Evolutionary conservation across 64 coral and sea anemone genomes (phyloP), one percentile per base, ranked within the genome.

Genomic region (Pocillopora damicornis): DNA sequence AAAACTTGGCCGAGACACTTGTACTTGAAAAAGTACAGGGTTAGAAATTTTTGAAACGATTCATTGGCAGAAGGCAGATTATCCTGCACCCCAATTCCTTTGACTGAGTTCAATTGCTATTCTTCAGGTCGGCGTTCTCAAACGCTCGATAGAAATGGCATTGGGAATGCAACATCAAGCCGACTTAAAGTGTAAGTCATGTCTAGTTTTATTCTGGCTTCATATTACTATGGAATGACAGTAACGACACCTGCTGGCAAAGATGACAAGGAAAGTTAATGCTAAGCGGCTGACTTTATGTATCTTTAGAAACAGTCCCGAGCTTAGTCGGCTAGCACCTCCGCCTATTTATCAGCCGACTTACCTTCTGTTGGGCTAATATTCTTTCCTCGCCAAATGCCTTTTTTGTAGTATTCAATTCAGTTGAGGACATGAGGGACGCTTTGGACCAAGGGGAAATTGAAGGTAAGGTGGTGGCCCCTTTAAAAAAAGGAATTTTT

Each of bases 121-220:
- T 59, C 64, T 84, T 77, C 15, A 91, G 89, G 78, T 91, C 26
- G 89, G 89, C 30, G 81, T 91, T 83, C 74, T 91, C 15, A 63
- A 91, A 75, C 81, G 89, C 25, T 91, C 89, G 18, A 92, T 92
- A 63, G 78, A 88, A 82, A 17, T 88, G 35, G 62, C 85, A 59
- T 26, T 83, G 51, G 85, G 77, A 30, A 76, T 88, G 76, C 66
- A 80, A 63, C 58, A 92, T n/a, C 91, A 88, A 63, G 67, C 76
- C 8, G 91, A 92, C 58, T 63, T 92, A 11, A 74, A 11, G 75
- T 57, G 86, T 93, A 88, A 58, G 59, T 59, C 5, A 64, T 14
- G 13, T 18, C 7, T 2, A 51, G 1, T 51, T 51, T 51, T 51
- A 51, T 7, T 51, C 42, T 51, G 42, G 42, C 42, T 51, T 51